Evolutionary conservation across 2,888 invertebrate genomes (phyloP).

Genomic region (Drosophila stalkeri): DNA sequence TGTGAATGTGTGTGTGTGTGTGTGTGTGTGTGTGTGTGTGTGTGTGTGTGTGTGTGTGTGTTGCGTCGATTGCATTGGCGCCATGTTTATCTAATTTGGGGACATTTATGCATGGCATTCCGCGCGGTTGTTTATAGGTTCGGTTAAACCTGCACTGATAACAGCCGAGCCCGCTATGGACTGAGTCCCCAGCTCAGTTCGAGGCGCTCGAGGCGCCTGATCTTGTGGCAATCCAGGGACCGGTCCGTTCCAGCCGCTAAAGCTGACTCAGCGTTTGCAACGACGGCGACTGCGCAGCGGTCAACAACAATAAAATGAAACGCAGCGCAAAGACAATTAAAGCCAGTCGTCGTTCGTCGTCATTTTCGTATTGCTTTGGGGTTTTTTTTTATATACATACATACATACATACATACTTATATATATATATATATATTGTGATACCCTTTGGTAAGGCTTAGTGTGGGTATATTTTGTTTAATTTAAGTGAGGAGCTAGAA

Average conservation of each 20-base stretch:
- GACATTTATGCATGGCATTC: slow-evolving; percentile 86
- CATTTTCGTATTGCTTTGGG: slow-evolving; percentile 41
- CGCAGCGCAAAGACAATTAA: slow-evolving; percentile 65
- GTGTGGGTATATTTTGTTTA: neutral
- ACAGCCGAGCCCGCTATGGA: slow-evolving; percentile 33
- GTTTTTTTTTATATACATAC: neutral
- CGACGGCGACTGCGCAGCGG: slow-evolving; percentile 47
- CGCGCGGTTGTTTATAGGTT: slow-evolving; percentile 85
- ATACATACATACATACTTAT: too few relatives aligned
- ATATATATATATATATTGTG: neutral
- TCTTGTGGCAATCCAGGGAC: slow-evolving; percentile 24
- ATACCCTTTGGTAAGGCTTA: neutral
- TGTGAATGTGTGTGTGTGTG: neutral
- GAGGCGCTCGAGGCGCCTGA: slow-evolving; percentile 22
- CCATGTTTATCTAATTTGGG: slow-evolving; percentile 85
- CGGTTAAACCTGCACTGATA: slow-evolving; percentile 85
- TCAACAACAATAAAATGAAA: slow-evolving; percentile 54
- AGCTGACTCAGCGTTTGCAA: slow-evolving; percentile 42
- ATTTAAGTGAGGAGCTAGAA: neutral
- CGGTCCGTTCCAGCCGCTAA: slow-evolving; percentile 43
- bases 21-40: slow-evolving; percentile 1
- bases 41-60: slow-evolving; percentile 29
- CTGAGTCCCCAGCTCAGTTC: slow-evolving; percentile 9
- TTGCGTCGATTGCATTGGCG: slow-evolving; percentile 84
- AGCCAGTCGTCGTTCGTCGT: slow-evolving; percentile 58